These are phyloP conservation scores for Anabas testudineus DNA, from an alignment of 2,797 vertebrate genomes.

Conservation along the genomic window DNA sequence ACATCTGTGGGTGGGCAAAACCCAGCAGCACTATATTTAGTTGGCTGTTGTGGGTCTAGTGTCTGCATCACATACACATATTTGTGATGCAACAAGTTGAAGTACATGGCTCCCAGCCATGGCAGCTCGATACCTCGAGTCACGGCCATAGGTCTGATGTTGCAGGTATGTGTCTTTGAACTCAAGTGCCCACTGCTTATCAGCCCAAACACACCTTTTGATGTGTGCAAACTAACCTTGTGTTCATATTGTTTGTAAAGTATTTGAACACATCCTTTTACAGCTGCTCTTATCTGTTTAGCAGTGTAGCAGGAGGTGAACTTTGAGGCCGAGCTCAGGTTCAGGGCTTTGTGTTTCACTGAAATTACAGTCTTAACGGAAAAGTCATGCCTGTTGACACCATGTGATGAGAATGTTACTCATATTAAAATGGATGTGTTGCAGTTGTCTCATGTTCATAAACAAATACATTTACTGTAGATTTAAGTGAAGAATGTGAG, in stretches of 20 bases:
- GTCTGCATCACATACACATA: slow-evolving; percentile 72
- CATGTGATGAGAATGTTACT: slow-evolving; percentile 17
- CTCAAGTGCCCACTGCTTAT: slow-evolving; percentile 21
- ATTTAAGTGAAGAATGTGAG: background rate
- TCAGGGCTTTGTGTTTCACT: slow-evolving; percentile 20
- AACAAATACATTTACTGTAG: slow-evolving; percentile 3
- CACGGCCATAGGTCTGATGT: slow-evolving; percentile 32
- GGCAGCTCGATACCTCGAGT: slow-evolving; percentile 52
- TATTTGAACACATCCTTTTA: slow-evolving; percentile 14
- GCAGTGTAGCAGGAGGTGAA: slow-evolving; percentile 38
- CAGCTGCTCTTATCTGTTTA: slow-evolving; percentile 34
- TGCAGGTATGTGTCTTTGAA: slow-evolving; percentile 14
- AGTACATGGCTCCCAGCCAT: slow-evolving; percentile 49
- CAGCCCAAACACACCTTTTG: background rate
- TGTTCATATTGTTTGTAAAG: slow-evolving; percentile 17
- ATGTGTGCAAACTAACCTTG: slow-evolving; percentile 1
- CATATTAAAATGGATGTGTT: background rate
- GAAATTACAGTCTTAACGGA: slow-evolving; percentile 6
- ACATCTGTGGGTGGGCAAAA: slow-evolving; percentile 50
- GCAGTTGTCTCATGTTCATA: background rate
- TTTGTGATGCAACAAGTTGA: slow-evolving; percentile 74
- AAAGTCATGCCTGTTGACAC: slow-evolving; percentile 12
- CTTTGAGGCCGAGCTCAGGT: slow-evolving; percentile 38
- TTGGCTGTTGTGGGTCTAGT: slow-evolving; percentile 43
- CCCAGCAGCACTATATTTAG: slow-evolving; percentile 79